phyloP scores from a whole-genome alignment of 1,140 invertebrate species.

The Gryllus bimaculatus region DNA sequence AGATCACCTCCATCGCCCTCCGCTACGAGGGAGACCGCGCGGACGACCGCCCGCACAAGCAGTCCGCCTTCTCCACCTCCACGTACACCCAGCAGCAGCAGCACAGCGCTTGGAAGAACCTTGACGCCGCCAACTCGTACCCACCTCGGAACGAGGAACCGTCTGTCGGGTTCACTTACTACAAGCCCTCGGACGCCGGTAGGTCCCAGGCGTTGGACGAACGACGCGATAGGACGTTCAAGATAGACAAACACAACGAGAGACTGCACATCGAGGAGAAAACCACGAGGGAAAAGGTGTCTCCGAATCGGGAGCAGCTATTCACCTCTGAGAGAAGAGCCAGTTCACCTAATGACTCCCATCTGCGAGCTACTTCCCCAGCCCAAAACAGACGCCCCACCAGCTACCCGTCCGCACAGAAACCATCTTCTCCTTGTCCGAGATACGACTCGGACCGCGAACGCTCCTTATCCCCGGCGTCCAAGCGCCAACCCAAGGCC shows the following conservation, averaged over 20 bases:
- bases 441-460: not conserved
- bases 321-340: not conserved
- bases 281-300: not conserved
- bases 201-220: not conserved
- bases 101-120: not conserved
- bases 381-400: not conserved
- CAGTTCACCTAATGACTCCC: not conserved
- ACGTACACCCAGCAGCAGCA: not conserved
- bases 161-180: not conserved
- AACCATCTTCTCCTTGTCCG: not conserved
- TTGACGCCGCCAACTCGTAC: not conserved
- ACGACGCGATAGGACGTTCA: not conserved
- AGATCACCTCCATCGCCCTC: conserved; percentile 21
- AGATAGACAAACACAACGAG: not conserved
- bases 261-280: not conserved
- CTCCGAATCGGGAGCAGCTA: not conserved
- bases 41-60: not conserved
- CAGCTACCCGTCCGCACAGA: not conserved
- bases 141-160: not conserved
- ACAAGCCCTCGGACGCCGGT: not conserved
- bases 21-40: conserved; percentile 11
- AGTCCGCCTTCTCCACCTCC: not conserved
- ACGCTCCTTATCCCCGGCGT: not conserved
- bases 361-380: not conserved
- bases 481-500: not conserved